A percentile compares a stretch with the other conserved stretches of the same genome.
Evolutionary conservation across 2,797 vertebrate species (phyloP).

Genomic region (Alauda arvensis): DNA sequence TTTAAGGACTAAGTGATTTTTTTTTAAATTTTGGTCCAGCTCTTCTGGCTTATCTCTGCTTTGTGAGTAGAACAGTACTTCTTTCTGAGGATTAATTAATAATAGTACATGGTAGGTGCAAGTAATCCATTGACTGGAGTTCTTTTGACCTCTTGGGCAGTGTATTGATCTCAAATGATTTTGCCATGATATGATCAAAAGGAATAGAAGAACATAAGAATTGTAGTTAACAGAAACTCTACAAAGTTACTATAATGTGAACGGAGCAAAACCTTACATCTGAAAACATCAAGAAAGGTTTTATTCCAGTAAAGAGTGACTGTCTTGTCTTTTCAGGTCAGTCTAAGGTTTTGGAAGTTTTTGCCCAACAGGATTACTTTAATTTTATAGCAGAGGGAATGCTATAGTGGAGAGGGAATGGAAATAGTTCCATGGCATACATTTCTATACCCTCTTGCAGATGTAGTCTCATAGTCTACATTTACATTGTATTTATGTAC

Average conservation of each 20-base stretch:
- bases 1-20: constrained; percentile 52
- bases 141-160: neutral
- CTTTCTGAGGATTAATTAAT: constrained; percentile 12
- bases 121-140: neutral
- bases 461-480: neutral
- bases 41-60: constrained; percentile 33
- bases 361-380: neutral
- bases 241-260: neutral
- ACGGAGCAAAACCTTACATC: neutral
- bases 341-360: neutral
- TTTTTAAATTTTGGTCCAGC: constrained; percentile 38
- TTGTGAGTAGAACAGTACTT: neutral
- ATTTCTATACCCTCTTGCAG: neutral
- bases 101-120: neutral
- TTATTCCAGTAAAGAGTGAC: neutral
- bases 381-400: neutral
- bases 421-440: neutral
- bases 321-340: neutral
- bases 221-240: neutral
- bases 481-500: neutral
- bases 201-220: neutral
- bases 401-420: neutral
- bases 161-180: neutral
- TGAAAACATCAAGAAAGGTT: neutral
- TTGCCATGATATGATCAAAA: neutral